Base-by-base conservation (phyloP, 92 coral and sea anemone genomes). In the Virgularia gustaviana region DNA sequence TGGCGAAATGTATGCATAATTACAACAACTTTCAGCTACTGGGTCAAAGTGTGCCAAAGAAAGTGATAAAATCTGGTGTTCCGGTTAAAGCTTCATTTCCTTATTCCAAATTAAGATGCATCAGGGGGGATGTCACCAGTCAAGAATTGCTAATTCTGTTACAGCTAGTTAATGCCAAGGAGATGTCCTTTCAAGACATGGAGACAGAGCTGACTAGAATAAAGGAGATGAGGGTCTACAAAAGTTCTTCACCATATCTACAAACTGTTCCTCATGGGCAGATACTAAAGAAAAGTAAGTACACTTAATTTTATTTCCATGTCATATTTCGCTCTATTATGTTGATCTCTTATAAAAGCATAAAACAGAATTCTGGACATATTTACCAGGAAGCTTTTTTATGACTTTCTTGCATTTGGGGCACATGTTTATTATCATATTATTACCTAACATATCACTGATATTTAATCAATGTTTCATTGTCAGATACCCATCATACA, bases 201-300 rank as follows among this genome's bases (percentile, higher is more conserved):
- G 60, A 54, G 30, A 54, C 24, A 13, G 60, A 54, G n/a, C n/a
- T 54, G 2, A 13, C 5, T 9, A 30, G 60, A 1, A 1, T 54
- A 19, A 54, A 54, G n/a, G 60, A 54, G 27, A 54, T 54, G 60
- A 10, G 60, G 2, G 60, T 35, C 2, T 54, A 35, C 60, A n/a
- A n/a, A n/a, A n/a, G n/a, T n/a, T n/a, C n/a, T n/a, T n/a, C n/a
- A n/a, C n/a, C 29, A 54, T 6, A 35, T 6, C 2, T 19, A 54
- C 60, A 10, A 54, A 54, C 60, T 54, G 60, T 22, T 6, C 2
- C 3, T 54, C 60, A 9, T n/a, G 60, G 60, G 22, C 2, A 54
- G 60, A 54, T 6, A 35, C 60, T 1, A 9, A 22, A 22, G 60
- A 54, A n/a, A 54, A 22, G 60, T 54, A 54, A 54, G 1, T 54